Percentiles rank a stretch among this genome's conserved stretches.
phyloP scores from a whole-genome alignment of 2,888 invertebrate genomes.

The Zonitis immaculata region DNA sequence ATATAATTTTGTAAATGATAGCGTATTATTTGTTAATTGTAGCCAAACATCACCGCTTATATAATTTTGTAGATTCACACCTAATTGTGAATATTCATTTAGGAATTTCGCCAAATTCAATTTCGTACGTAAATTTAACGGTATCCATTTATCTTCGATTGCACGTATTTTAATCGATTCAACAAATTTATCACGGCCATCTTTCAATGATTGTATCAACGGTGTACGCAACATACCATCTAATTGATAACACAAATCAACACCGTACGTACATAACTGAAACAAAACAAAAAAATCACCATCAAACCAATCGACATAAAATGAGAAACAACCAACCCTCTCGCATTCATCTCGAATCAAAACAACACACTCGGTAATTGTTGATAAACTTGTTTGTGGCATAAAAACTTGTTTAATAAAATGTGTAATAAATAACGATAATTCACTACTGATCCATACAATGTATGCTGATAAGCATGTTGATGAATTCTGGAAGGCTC shows the following conservation, averaged over 20 bases:
- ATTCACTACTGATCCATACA: slow-evolving; percentile 85
- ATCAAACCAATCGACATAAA: slow-evolving; percentile 3
- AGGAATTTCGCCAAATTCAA: slow-evolving; percentile 64
- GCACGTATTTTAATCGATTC: slow-evolving; percentile 75
- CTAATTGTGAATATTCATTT: slow-evolving; percentile 65
- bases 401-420: slow-evolving; percentile 85
- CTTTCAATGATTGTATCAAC: slow-evolving; percentile 68
- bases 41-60: slow-evolving; percentile 65
- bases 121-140: slow-evolving; percentile 72
- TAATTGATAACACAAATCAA: slow-evolving; percentile 89
- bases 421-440: slow-evolving; percentile 74
- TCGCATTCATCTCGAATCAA: slow-evolving; percentile 72
- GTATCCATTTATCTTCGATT: slow-evolving; percentile 82
- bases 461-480: slow-evolving; percentile 73
- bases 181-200: slow-evolving; percentile 74
- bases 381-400: slow-evolving; percentile 79
- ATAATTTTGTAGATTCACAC: slow-evolving; percentile 63
- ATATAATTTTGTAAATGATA: slow-evolving; percentile 74
- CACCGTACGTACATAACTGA: slow-evolving; percentile 61
- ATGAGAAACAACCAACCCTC: slow-evolving; percentile 49
- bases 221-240: slow-evolving; percentile 79
- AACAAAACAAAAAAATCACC: slow-evolving; percentile 25
- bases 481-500: slow-evolving; percentile 74
- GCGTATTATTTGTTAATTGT: slow-evolving; percentile 72
- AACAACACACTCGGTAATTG: slow-evolving; percentile 80